Conservation (phyloP, 2,888 invertebrate species). For the Apotomis turbidana region DNA sequence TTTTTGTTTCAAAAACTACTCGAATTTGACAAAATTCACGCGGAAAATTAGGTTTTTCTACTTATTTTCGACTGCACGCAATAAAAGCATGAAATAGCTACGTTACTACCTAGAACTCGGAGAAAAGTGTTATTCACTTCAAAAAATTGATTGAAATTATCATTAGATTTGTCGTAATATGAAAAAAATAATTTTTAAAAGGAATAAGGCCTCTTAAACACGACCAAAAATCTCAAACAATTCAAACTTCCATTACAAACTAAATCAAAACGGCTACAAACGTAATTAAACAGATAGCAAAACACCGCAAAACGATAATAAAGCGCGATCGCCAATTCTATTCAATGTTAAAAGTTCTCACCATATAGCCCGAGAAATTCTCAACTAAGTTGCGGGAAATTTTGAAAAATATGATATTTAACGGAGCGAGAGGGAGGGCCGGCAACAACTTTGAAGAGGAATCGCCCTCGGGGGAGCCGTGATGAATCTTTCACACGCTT, state of each 20-base stretch:
- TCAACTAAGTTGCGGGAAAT: slow-evolving; percentile 65
- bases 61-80: too few species aligned
- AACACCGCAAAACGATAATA: slow-evolving; percentile 38
- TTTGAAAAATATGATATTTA: slow-evolving; percentile 80
- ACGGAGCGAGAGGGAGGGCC: slow-evolving; percentile 66
- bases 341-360: slow-evolving; percentile 66
- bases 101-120: too few species aligned
- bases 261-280: slow-evolving; percentile 26
- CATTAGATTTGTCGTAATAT: too few species aligned
- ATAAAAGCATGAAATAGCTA: too few species aligned
- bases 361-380: slow-evolving; percentile 54
- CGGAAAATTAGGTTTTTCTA: too few species aligned
- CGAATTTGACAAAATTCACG: too few species aligned
- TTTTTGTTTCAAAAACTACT: too few species aligned
- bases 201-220: too few species aligned
- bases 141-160: too few species aligned
- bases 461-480: slow-evolving; percentile 74
- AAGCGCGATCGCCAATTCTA: slow-evolving; percentile 53
- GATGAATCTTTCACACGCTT: slow-evolving; percentile 82
- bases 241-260: slow-evolving; percentile 16
- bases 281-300: slow-evolving; percentile 30
- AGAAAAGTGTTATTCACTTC: too few species aligned
- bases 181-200: too few species aligned
- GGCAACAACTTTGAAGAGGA: slow-evolving; percentile 75
- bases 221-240: slow-evolving; percentile 12